Base-by-base conservation (phyloP, 2,797 vertebrate genomes). In the Prionace glauca region DNA sequence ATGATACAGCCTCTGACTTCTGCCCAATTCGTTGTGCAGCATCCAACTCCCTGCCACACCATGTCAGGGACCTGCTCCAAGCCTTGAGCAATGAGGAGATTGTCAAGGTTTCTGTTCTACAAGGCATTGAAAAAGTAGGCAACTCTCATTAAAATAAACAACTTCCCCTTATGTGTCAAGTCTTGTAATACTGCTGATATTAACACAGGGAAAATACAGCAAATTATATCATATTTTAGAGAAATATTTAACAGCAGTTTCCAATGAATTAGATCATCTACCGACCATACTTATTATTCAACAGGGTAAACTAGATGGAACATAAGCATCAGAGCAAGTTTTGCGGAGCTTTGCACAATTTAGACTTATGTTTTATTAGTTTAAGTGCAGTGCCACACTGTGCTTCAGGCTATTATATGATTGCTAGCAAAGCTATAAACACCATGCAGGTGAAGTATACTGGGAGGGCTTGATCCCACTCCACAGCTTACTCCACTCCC, bases 31-130 rank as follows among this genome's bases (percentile, higher is more conserved):
- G 12, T 20, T 92, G 62, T 92, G 62, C 36, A 41, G 22, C 65
- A 65, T 24, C 10, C 5, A 90, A 69, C 62, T 36, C n/a, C 20
- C 20, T 92, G 10, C 90, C 62, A 92, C 36, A 12, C 32, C 32
- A 11, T 67, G 90, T 62, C 65, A 69, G 10, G n/a, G n/a, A 24
- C 24, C 67, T 92, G 65, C 90, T 69, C n/a, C 69, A 92, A 92
- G 14, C 36, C 4, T 69, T 92, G n/a, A 92, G 62, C 90, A 69
- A 69, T 24, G 67, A 36, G 65, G 22, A 41, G n/a, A 41, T 41
- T 92, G 90, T 69, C 90, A 69, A 92, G 41, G 67, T 92, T 41
- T 92, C 90, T n/a, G 32, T 67, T 56, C 62, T 3, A 92, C n/a
- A 41, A 22, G 67, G 65, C 90, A 41, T 41, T 92, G 90, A 69